Conservation (phyloP, 2,888 invertebrate species). For the Tetanocera ferruginea region DNA sequence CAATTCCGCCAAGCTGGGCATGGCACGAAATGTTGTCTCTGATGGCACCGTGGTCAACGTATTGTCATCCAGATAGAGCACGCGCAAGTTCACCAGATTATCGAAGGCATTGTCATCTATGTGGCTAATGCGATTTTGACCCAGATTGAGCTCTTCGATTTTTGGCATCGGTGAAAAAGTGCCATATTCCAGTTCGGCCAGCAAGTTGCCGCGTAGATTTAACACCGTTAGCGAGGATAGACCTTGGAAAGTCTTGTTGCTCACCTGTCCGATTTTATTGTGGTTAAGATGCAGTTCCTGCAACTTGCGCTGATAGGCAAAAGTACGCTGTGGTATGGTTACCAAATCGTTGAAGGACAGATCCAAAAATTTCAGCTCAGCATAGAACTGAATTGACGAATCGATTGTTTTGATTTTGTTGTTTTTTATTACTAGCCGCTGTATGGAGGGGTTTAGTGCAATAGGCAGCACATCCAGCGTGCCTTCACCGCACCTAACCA, state of each 20-base stretch:
- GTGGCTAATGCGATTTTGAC: constrained; percentile 85
- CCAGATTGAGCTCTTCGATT: constrained; percentile 87
- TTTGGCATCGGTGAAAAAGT: constrained; percentile 81
- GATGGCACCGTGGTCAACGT: constrained; percentile 84
- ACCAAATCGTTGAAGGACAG: constrained; percentile 87
- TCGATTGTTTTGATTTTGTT: constrained; percentile 91
- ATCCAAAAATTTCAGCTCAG: constrained; percentile 87
- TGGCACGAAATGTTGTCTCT: constrained; percentile 76
- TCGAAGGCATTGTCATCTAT: constrained; percentile 84
- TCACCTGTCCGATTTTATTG: constrained; percentile 86
- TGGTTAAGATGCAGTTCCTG: constrained; percentile 87
- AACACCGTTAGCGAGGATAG: constrained; percentile 83
- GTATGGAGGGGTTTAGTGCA: constrained; percentile 90
- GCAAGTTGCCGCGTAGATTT: constrained; percentile 84
- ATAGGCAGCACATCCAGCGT: constrained; percentile 91
- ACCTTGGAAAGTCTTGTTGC: constrained; percentile 85
- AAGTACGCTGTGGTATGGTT: constrained; percentile 84
- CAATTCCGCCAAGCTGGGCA: constrained; percentile 85
- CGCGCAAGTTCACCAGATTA: constrained; percentile 81
- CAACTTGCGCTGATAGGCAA: constrained; percentile 84
- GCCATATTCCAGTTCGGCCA: constrained; percentile 82
- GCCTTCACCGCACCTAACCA: constrained; percentile 88
- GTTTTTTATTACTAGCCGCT: constrained; percentile 85
- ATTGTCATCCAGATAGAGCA: constrained; percentile 88
- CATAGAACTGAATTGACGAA: constrained; percentile 90